These are phyloP conservation scores for Halictus ligatus DNA, from an alignment of 2,888 invertebrate species.

Conservation along the genomic window DNA sequence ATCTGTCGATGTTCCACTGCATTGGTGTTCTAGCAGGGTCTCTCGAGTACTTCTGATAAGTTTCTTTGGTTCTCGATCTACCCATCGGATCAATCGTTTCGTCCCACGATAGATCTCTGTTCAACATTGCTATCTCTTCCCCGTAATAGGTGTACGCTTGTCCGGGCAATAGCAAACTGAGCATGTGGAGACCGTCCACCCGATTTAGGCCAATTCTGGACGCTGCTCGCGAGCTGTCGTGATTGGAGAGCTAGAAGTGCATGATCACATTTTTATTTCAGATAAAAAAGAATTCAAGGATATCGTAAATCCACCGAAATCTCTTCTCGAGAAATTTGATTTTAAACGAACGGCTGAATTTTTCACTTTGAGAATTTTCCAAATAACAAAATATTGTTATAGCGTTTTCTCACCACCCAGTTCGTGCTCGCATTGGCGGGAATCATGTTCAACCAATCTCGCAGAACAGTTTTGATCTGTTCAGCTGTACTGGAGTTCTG, in stretches of 20 bases:
- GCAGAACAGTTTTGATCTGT: conserved; percentile 69
- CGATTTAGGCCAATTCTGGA: conserved; percentile 75
- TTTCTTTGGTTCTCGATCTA: conserved; percentile 48
- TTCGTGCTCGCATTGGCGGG: conserved; percentile 78
- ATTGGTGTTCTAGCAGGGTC: conserved; percentile 80
- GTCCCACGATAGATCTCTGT: conserved; percentile 62
- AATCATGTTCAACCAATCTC: conserved; percentile 73
- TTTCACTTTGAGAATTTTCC: too few relatives aligned
- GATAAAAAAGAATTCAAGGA: too few relatives aligned
- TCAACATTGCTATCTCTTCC: conserved; percentile 78
- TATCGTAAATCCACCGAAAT: too few relatives aligned
- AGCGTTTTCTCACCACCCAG: conserved; percentile 77
- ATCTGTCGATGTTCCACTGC: conserved; percentile 79
- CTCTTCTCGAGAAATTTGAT: too few relatives aligned
- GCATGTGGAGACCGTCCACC: conserved; percentile 84
- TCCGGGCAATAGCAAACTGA: conserved; percentile 86
- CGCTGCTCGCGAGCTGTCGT: conserved; percentile 75
- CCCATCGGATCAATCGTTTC: conserved; percentile 75
- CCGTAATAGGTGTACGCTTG: conserved; percentile 86
- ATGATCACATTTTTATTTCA: neutral
- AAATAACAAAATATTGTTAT: neutral
- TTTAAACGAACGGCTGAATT: too few relatives aligned
- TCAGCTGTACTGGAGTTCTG: conserved; percentile 69
- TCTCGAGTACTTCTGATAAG: conserved; percentile 67
- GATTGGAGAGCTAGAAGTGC: conserved; percentile 76